These are phyloP conservation scores for Muntiacus muntjak DNA, from an alignment of 2,113 vertebrate genomes.

Conservation along the genomic window DNA sequence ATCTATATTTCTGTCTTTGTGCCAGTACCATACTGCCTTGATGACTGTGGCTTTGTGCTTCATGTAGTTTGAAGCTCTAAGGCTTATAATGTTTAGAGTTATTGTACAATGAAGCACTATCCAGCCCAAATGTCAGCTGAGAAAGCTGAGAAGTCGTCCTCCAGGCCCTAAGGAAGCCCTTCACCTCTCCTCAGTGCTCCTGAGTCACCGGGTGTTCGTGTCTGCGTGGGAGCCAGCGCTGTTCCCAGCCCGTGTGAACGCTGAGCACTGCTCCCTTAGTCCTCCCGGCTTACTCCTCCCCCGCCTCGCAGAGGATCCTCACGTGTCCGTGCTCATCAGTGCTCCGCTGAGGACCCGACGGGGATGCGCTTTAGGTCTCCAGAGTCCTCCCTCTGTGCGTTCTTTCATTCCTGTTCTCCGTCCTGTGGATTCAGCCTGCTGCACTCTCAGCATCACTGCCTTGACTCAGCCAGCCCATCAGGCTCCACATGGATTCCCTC, in stretches of 20 bases:
- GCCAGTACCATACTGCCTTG: no score
- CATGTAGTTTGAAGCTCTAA: background rate
- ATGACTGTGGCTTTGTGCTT: background rate
- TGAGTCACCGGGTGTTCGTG: background rate
- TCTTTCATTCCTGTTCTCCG: background rate
- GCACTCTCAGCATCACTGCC: background rate
- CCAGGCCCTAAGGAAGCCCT: background rate
- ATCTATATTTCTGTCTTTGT: no score
- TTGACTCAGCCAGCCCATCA: background rate
- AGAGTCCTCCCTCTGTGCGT: background rate
- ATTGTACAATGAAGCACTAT: background rate
- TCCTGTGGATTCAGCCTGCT: background rate
- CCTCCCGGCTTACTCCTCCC: background rate
- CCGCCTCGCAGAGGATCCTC: background rate
- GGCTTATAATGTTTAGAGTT: background rate
- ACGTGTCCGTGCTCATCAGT: rapidly evolving
- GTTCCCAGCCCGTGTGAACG: background rate
- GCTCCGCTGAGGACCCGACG: background rate
- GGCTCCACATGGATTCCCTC: background rate
- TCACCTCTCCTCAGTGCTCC: rapidly evolving
- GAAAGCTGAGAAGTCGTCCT: background rate
- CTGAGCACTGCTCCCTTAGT: background rate
- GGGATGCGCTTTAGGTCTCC: background rate
- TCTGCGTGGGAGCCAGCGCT: background rate
- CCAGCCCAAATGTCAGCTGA: background rate